Evolutionary conservation across 2,113 vertebrate species (phyloP), one percentile per base, ranked within the genome.

Genomic region (Cryptomyrus ogoouensis): DNA sequence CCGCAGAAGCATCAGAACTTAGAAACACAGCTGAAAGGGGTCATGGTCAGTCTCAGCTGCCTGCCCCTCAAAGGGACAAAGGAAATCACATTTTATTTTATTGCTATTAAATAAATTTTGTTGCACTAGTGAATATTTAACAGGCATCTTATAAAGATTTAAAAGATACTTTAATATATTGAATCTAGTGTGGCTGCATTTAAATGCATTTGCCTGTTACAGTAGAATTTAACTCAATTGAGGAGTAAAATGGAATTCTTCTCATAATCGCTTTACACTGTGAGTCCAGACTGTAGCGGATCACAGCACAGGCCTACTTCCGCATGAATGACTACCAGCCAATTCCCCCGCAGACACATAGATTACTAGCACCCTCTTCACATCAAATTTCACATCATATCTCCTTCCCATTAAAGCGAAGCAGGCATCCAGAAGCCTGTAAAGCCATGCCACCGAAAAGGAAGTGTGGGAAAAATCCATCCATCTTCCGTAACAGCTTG

Each of bases 231-330:
- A 44, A 44, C 83, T 83, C 83, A 44, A 47, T 13, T 70, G 83
- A 84, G 44, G n/a, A 50, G 44, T 27, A n/a, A 50, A 86, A 47
- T 85, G 24, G 2, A 49, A 49, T 85, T 49, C 39, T 27, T 46
- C 83, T 85, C 24, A 86, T 86, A 47, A 86, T 86, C n/a, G 44
- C 83, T 13, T 86, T 27, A 86, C 47, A 49, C n/a, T 85, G 83
- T 24, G 42, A 47, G 24, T 86, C 7, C 42, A 50, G 83, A 50
- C 83, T 86, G 42, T 5, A 27, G 83, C 2, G 83, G 47, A 49
- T 86, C 44, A 86, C 44, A 50, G 44, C 46, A 15, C 83, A 85
- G 21, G 39, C n/a, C 24, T 31, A 47, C 83, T 86, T 86, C 47
- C 10, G 3, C 83, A 86, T 86, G 47, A 86, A n/a, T 46, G 47